These are phyloP conservation scores for Pseudolaguvia tuberculata DNA, from an alignment of 2,113 vertebrate species.

Conservation along the genomic window DNA sequence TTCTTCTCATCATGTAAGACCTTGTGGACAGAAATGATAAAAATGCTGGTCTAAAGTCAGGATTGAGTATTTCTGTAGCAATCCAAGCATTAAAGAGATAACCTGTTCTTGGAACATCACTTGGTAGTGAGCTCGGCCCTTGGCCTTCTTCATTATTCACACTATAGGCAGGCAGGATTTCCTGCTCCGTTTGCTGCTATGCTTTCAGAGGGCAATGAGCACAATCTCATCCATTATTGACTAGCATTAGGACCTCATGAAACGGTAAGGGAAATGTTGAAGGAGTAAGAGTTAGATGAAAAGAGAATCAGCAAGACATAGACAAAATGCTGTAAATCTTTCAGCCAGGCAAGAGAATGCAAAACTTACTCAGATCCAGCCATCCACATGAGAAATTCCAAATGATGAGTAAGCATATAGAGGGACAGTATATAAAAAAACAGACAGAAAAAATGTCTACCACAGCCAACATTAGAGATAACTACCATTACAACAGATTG, in stretches of 20 bases:
- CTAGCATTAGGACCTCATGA: conserved; percentile 47
- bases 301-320: neutral
- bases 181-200: conserved; percentile 63
- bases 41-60: conserved; percentile 31
- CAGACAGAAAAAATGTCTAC: conserved; percentile 50
- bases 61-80: conserved; percentile 2
- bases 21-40: conserved; percentile 27
- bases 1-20: neutral
- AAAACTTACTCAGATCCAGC: conserved; percentile 24
- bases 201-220: conserved; percentile 62
- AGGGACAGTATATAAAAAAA: conserved; percentile 42
- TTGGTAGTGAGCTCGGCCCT: conserved; percentile 37
- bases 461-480: conserved; percentile 48
- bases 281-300: neutral
- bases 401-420: conserved; percentile 53
- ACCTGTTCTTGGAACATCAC: conserved; percentile 35
- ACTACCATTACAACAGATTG: conserved; percentile 45
- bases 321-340: neutral
- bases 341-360: conserved; percentile 5
- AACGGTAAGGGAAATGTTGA: neutral
- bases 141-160: conserved; percentile 69
- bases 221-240: conserved; percentile 72
- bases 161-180: conserved; percentile 53
- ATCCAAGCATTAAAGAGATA: conserved; percentile 32
- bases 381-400: conserved; percentile 27